A percentile compares a stretch with the other conserved stretches of the same genome.
These are phyloP conservation scores for Hirundichthys speculiger DNA, from an alignment of 2,113 vertebrate species.

Conservation along the genomic window DNA sequence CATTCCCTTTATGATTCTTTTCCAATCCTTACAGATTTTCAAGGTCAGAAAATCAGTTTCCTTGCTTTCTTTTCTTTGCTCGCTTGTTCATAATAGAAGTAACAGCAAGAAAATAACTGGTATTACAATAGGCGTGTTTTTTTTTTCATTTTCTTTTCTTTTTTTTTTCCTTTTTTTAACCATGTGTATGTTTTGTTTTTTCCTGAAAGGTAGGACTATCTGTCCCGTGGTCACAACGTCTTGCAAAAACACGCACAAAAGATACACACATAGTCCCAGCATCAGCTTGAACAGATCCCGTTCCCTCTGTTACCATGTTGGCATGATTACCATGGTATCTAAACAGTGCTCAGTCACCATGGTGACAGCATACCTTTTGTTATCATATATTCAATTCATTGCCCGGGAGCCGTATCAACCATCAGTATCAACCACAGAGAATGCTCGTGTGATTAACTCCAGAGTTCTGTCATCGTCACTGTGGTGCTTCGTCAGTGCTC, in stretches of 20 bases:
- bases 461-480: slow-evolving; percentile 46
- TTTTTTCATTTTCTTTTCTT: no score
- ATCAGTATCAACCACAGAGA: slow-evolving; percentile 28
- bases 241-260: slow-evolving; percentile 41
- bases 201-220: slow-evolving; percentile 45
- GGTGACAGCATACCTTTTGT: slow-evolving; percentile 37
- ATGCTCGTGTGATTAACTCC: slow-evolving; percentile 38
- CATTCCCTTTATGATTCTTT: slow-evolving; percentile 35
- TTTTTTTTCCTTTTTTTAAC: slow-evolving; percentile 23
- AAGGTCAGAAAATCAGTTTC: slow-evolving; percentile 17
- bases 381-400: slow-evolving; percentile 27
- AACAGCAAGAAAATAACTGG: slow-evolving; percentile 53
- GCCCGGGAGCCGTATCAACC: slow-evolving; percentile 29
- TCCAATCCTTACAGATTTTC: slow-evolving; percentile 36
- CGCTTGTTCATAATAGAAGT: slow-evolving; percentile 50
- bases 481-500: slow-evolving; percentile 85
- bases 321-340: slow-evolving; percentile 39
- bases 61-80: slow-evolving; percentile 9
- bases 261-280: slow-evolving; percentile 27
- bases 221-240: slow-evolving; percentile 33
- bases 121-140: slow-evolving; percentile 25
- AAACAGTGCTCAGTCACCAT: slow-evolving; percentile 40
- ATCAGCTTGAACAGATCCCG: slow-evolving; percentile 6
- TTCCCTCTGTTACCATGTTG: slow-evolving; percentile 16
- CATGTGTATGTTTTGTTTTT: slow-evolving; percentile 45